Base-by-base conservation (phyloP, 2,888 invertebrate genomes). In the Lepidochrysops patricia region DNA sequence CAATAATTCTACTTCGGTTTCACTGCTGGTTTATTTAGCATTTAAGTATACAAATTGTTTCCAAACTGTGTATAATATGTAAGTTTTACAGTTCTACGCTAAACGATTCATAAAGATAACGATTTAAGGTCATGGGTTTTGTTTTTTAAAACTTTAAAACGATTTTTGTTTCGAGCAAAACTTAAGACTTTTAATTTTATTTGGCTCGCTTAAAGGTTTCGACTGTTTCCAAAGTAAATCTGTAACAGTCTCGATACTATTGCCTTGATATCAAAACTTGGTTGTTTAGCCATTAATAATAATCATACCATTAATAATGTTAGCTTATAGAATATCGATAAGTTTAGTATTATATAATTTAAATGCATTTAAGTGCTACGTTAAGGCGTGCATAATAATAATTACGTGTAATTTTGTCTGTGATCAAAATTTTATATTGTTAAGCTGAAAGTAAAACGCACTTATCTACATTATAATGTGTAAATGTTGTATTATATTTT, bases 351-450 rank as follows among this genome's bases (percentile, higher is more conserved):
- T 84, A 84, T 83, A 78, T 84, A 84, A 79, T 82, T 80, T 76
- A 79, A 80, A 74, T 78, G 77, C 76, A 79, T 79, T 74, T 70
- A 79, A 57, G 63, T 81, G 85, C 81, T 79, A 77, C 76, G 71
- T 76, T 76, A 76, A 76, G 69, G 82, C 78, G 80, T 80, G 74
- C 75, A 79, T 80, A 75, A 79, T 83, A 79, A 78, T 80, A 78
- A 81, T 67, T 67, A 68, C 69, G 70, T 83, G 85, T 86, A 84
- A 87, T 87, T 87, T 84, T 87, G 82, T 86, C 87, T 88, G 88
- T 88, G 88, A 88, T 88, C 84, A 73, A 86, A 85, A 84, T 84
- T 82, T 82, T 84, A 82, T 86, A 87, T 85, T 80, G 77, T 81
- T 88, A 87, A 84, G 86, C 85, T 82, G 82, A 76, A 76, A 76